Evolutionary conservation across 23 tunicate genomes (phyloP).

Genomic region (Diplosoma virens): DNA sequence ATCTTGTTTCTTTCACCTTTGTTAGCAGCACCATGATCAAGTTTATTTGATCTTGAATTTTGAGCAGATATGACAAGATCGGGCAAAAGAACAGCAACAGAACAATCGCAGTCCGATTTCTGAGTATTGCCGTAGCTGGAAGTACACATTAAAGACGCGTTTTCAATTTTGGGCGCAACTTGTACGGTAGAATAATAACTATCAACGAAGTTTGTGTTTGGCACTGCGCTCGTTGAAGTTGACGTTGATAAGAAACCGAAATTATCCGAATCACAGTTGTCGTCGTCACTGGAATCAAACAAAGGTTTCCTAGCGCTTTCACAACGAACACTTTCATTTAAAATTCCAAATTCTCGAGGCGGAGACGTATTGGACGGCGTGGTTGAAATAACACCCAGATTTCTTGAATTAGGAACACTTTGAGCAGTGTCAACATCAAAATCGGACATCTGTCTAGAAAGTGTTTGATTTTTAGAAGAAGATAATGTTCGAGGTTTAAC

Average conservation of each 20-base stretch:
- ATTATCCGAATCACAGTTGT: not conserved
- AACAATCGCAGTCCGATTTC: no score
- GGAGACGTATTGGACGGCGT: not conserved
- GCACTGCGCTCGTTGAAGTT: no score
- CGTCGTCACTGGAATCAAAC: slow-evolving; percentile 34
- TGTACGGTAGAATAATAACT: no score
- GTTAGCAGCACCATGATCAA: no score
- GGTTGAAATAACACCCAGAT: slow-evolving; percentile 1
- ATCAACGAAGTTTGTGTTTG: no score
- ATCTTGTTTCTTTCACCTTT: no score
- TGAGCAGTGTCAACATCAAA: not conserved
- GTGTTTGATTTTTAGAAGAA: not conserved
- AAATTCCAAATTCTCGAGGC: not conserved
- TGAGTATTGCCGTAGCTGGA: no score
- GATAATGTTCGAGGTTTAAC: not conserved
- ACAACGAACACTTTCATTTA: not conserved
- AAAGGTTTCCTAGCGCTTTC: slow-evolving; percentile 8
- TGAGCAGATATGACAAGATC: slow-evolving; percentile 20
- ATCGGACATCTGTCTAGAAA: not conserved
- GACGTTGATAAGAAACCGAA: not conserved
- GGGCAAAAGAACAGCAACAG: no score
- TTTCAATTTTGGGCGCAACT: no score
- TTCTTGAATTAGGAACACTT: not conserved
- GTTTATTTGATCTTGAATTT: slow-evolving; percentile 5
- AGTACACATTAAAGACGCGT: no score